Conservation (phyloP, 2,888 invertebrate species). For the Netelia inedita region DNA sequence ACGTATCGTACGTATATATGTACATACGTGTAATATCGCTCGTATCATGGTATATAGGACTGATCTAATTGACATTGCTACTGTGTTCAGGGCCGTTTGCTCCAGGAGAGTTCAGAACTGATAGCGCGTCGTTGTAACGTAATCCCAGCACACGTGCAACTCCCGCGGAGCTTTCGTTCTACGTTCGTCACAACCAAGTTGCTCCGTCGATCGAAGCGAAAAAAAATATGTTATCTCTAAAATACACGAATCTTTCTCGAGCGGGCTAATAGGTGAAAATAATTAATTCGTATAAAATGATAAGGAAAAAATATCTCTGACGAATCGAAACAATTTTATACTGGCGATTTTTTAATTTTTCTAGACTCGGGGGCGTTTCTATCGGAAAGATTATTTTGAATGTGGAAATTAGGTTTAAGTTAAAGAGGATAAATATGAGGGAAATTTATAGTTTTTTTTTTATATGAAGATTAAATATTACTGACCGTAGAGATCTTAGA, state of each 20-base stretch:
- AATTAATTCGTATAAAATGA: too few species aligned
- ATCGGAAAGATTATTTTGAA: too few species aligned
- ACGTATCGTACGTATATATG: conserved; percentile 19
- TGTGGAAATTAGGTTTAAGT: too few species aligned
- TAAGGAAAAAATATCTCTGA: too few species aligned
- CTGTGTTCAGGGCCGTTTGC: conserved; percentile 77
- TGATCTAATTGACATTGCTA: conserved; percentile 81
- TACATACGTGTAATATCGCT: conserved; percentile 14
- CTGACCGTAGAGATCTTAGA: conserved; percentile 59
- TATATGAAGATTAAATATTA: background rate
- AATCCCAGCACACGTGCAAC: background rate
- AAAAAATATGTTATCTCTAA: background rate
- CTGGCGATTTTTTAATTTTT: too few species aligned
- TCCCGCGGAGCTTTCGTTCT: background rate
- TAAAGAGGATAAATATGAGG: too few species aligned
- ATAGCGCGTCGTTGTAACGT: conserved; percentile 34
- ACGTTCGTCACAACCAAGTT: background rate
- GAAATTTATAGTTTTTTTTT: too few species aligned
- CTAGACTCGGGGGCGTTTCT: too few species aligned
- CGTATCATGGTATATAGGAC: conserved; percentile 38
- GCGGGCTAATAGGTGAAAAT: too few species aligned
- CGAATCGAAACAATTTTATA: too few species aligned
- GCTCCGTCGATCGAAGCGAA: background rate
- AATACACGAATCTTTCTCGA: background rate
- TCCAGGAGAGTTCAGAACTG: conserved; percentile 48